A percentile compares a stretch with the other conserved stretches of the same genome.
These are phyloP conservation scores for Actinopyga echinites DNA, from an alignment of 53 echinoderm and acorn worm species.

Conservation along the genomic window DNA sequence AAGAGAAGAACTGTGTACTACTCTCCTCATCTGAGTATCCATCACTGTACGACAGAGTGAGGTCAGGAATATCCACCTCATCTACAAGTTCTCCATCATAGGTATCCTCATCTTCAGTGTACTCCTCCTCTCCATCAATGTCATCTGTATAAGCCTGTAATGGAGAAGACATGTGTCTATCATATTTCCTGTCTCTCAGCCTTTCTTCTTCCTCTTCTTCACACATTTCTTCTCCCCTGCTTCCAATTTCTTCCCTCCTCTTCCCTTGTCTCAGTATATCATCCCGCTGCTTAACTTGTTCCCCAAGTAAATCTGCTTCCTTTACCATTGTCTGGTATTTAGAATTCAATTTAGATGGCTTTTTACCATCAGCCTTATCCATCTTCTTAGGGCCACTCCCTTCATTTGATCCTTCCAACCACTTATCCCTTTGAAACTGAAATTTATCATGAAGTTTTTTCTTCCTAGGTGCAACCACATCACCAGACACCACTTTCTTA, in stretches of 20 bases:
- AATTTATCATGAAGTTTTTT: constrained; percentile 9
- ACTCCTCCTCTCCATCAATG: constrained; percentile 47
- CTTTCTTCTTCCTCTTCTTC: not conserved
- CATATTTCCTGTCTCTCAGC: constrained; percentile 26
- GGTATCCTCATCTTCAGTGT: constrained; percentile 8
- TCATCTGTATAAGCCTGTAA: constrained; percentile 35
- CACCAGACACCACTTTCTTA: not conserved
- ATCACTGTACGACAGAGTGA: constrained; percentile 26
- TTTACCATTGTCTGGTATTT: constrained; percentile 21
- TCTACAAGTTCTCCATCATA: constrained; percentile 20
- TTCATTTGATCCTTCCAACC: constrained; percentile 29
- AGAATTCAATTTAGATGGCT: constrained; percentile 27
- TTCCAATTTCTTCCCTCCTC: constrained; percentile 23
- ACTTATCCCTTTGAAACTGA: not conserved
- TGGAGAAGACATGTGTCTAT: not conserved
- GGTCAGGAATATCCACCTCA: constrained; percentile 9
- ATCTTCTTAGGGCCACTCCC: not conserved
- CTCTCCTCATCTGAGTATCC: constrained; percentile 30
- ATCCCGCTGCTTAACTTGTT: constrained; percentile 5
- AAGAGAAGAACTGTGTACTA: constrained; percentile 33
- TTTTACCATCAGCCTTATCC: not conserved
- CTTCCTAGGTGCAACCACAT: not conserved
- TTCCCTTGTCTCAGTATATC: constrained; percentile 6
- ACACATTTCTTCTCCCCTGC: constrained; percentile 31
- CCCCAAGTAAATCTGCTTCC: not conserved